Evolutionary conservation across 1,140 invertebrate genomes (phyloP), one percentile per base, ranked within the genome.

Genomic region (Trissolcus basalis): DNA sequence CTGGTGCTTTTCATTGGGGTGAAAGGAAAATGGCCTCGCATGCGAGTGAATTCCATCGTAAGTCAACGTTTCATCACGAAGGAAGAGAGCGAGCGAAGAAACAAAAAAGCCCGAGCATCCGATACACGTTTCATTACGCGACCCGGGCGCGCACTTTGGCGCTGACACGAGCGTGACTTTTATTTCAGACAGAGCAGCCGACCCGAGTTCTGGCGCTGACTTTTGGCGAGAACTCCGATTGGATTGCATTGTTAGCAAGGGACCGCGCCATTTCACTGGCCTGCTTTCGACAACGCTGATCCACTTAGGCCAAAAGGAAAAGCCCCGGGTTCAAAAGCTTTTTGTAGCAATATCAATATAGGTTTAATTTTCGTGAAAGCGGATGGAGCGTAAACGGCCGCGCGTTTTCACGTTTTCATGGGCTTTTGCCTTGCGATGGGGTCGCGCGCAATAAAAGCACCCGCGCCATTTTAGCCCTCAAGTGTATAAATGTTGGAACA

Each of bases 281-380:
- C 64, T 80, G 67, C 55, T 75, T 56, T 67, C 67, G 75, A 80
- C 70, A 79, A 76, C 48, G 63, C 49, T 63, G 78, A 77, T 78
- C 72, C 59, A 56, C 54, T 63, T 70, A 49, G 71, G 43, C 13
- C 49, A 27, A 69, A 75, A 60, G 56, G 72, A 78, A 76, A 35
- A 44, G 2, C 19, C 19, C 19, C 35, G 33, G 50, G 15, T 43
- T 56, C 48, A 43, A 71, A 54, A 70, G 60, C 67, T 72, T 69
- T 72, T 72, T 73, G 67, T 60, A 60, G 69, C 63, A 69, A 71
- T 75, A 78, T 70, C 74, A 73, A 77, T 72, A 69, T 64, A 75
- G 77, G 71, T 82, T 82, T 80, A 78, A 82, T 78, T 80, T 82
- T 80, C 78, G 58, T 75, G 44, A 80, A 78, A 80, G 75, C 78